Evolutionary conservation across 2,113 vertebrate species (phyloP).

Genomic region (Seriola dumerili): DNA sequence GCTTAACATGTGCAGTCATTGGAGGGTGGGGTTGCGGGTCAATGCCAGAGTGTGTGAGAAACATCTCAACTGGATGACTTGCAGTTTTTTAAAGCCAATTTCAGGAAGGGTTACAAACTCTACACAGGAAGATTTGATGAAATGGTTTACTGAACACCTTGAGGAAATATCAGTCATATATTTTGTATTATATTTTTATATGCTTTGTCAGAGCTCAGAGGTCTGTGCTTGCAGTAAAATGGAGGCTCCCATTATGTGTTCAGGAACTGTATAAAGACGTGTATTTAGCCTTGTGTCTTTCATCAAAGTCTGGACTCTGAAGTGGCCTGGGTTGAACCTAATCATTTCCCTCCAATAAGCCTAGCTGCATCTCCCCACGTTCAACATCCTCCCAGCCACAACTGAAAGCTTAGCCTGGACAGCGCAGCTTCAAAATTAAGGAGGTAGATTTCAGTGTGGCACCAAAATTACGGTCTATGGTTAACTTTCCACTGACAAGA

Average conservation of each 20-base stretch:
- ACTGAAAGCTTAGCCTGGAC: slow-evolving; percentile 69
- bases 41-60: slow-evolving; percentile 19
- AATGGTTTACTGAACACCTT: neutral
- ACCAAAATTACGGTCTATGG: slow-evolving; percentile 75
- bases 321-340: slow-evolving; percentile 50
- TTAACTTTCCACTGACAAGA: slow-evolving; percentile 76
- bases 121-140: neutral
- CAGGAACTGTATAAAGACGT: slow-evolving; percentile 35
- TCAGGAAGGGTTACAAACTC: neutral
- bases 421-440: slow-evolving; percentile 64
- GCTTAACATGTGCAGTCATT: slow-evolving; percentile 1
- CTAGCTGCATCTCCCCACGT: slow-evolving; percentile 43
- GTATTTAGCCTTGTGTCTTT: slow-evolving; percentile 60
- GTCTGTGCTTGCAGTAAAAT: slow-evolving; percentile 21
- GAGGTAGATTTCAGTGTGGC: slow-evolving; percentile 69
- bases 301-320: slow-evolving; percentile 64
- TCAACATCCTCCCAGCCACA: slow-evolving; percentile 70
- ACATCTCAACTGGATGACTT: neutral
- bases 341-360: slow-evolving; percentile 73
- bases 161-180: neutral
- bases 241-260: slow-evolving; percentile 45
- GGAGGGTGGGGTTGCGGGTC: slow-evolving; percentile 34
- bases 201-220: slow-evolving; percentile 17
- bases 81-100: neutral
- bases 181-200: too few species aligned